A percentile compares a stretch with the other conserved stretches of the same genome.
Evolutionary conservation across 2,113 vertebrate species (phyloP).

Genomic region (Atherinomorus stipes): DNA sequence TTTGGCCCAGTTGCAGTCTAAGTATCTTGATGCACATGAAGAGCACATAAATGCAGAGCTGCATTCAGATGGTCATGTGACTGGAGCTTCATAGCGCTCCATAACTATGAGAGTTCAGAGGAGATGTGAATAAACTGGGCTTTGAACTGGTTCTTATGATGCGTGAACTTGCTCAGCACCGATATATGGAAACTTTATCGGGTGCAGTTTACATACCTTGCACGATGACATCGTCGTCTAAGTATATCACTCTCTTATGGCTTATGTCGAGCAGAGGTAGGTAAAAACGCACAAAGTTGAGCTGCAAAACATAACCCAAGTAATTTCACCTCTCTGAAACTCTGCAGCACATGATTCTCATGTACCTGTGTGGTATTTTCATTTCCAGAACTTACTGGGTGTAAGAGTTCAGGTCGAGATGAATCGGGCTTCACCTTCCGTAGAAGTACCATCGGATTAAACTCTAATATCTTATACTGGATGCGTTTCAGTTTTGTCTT

Average conservation of each 20-base stretch:
- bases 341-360: neutral
- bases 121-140: no score
- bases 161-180: no score
- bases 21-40: no score
- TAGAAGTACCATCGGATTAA: slow-evolving; percentile 92
- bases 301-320: slow-evolving; percentile 79
- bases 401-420: slow-evolving; percentile 92
- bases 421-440: slow-evolving; percentile 94
- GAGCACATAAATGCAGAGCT: no score
- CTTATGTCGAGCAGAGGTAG: slow-evolving; percentile 89
- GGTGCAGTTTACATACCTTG: slow-evolving; percentile 85
- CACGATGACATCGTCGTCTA: slow-evolving; percentile 97
- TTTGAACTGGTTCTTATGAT: no score
- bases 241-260: slow-evolving; percentile 92
- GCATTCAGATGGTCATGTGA: no score
- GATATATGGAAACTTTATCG: no score
- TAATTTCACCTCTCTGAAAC: neutral
- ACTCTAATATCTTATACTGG: slow-evolving; percentile 92
- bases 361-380: neutral
- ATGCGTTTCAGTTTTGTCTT: slow-evolving; percentile 90
- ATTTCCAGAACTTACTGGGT: slow-evolving; percentile 88
- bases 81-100: no score
- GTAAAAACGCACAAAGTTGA: slow-evolving; percentile 97
- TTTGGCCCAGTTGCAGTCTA: no score
- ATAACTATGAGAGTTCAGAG: no score